Evolutionary conservation across 2,888 invertebrate species (phyloP), one percentile per base, ranked within the genome.

Genomic region (Sminthurides aquaticus): DNA sequence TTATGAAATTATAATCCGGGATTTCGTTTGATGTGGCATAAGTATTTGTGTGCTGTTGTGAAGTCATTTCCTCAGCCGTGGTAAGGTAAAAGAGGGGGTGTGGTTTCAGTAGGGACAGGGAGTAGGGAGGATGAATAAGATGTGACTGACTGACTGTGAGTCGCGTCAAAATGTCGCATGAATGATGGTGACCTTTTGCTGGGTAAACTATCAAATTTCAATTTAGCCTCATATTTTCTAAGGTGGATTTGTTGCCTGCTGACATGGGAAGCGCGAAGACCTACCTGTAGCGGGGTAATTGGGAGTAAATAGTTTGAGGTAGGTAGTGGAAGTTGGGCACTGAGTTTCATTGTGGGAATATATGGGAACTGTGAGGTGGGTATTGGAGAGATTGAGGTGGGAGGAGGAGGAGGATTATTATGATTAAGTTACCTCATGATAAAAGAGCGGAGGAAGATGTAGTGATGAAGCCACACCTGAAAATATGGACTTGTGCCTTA

Each of bases 401-500:
- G 8, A 34, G 5, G 5, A 34, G 43, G 43, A 34, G 43, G 43
- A 34, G 20, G 22, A 52, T 52, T 22, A 52, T 52, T 52, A n/a
- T n/a, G n/a, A 52, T 52, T 52, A 52, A 52, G 52, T 22, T 52
- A 52, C 22, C 52, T 8, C 11, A 5, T 18, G 52, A 52, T 52
- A 52, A 52, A 5, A 52, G 52, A 52, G 52, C 52, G 52, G 52
- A 22, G 3, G 52, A 52, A 8, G 52, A 15, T 5, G 52, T 20
- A 20, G 52, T 8, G 8, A 20, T 52, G n/a, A n/a, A n/a, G 52
- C 52, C 52, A 52, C 52, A 52, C 52, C 52, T 22, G 52, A 52
- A 52, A 52, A n/a, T n/a, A 52, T 52, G 43, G 43, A 34, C 43
- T 34, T 52, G 52, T 52, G 52, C 52, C 22, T 52, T 52, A 52